Evolutionary conservation across 2,888 invertebrate species (phyloP).

Genomic region (Tenthredo amoena): DNA sequence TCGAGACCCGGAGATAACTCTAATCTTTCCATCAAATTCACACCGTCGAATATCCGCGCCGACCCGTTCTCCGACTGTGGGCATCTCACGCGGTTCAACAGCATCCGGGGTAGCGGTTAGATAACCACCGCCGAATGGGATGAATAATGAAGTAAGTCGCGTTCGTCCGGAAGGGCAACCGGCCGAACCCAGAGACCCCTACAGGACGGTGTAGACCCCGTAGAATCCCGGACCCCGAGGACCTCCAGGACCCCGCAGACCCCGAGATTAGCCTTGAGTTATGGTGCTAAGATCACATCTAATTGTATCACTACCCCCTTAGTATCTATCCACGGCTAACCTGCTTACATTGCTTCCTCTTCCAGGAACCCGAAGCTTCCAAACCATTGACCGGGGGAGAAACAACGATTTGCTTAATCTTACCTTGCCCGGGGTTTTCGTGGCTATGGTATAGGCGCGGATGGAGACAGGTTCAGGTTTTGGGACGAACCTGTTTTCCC

Average conservation of each 20-base stretch:
- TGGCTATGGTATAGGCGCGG: constrained; percentile 38
- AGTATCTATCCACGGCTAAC: constrained; percentile 61
- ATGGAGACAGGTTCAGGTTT: constrained; percentile 12
- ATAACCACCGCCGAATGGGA: constrained; percentile 73
- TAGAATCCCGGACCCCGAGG: constrained; percentile 63
- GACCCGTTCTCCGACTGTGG: constrained; percentile 40
- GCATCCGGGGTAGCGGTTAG: constrained; percentile 59
- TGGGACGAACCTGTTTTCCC: not conserved
- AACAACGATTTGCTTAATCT: constrained; percentile 72
- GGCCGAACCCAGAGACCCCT: constrained; percentile 35
- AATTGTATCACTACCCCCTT: constrained; percentile 76
- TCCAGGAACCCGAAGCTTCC: constrained; percentile 68
- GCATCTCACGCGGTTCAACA: constrained; percentile 51
- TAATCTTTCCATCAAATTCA: constrained; percentile 54
- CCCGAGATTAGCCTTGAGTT: constrained; percentile 77
- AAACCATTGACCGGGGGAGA: constrained; percentile 73
- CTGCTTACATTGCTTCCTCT: constrained; percentile 61
- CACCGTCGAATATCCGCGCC: constrained; percentile 47
- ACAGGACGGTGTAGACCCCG: constrained; percentile 51
- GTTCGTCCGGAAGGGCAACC: constrained; percentile 73
- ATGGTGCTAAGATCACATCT: constrained; percentile 77
- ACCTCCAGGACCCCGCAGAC: constrained; percentile 57
- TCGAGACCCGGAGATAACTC: constrained; percentile 39
- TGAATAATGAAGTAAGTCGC: constrained; percentile 78
- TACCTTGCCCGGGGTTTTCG: constrained; percentile 62